Conservation (phyloP, 2,888 invertebrate species). For the Apamea crenata region DNA sequence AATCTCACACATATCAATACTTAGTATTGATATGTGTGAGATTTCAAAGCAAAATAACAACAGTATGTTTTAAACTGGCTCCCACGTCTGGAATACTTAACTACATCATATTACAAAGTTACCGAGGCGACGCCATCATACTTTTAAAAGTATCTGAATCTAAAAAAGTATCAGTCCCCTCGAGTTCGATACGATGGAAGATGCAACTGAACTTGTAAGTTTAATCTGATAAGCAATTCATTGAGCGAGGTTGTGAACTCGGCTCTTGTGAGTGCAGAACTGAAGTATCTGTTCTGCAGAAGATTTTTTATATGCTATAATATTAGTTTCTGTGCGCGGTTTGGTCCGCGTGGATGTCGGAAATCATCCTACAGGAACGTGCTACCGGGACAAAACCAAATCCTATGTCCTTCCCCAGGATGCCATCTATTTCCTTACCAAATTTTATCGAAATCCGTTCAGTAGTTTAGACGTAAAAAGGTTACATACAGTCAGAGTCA, state of each 20-base stretch:
- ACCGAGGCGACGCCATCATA: slow-evolving; percentile 33
- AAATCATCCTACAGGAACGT: neutral
- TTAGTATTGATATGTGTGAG: neutral
- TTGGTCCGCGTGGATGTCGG: neutral
- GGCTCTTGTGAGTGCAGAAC: slow-evolving; percentile 5
- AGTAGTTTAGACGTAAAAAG: neutral
- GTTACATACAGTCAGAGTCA: neutral
- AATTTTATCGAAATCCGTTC: neutral
- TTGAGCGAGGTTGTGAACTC: slow-evolving; percentile 44
- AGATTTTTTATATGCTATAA: neutral
- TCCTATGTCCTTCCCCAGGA: neutral
- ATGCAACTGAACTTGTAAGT: slow-evolving; percentile 51
- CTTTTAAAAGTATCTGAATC: slow-evolving; percentile 36
- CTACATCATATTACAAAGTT: slow-evolving; percentile 49
- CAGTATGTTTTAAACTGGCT: neutral
- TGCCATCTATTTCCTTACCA: neutral
- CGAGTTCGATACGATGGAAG: slow-evolving; percentile 45
- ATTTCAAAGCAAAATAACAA: neutral
- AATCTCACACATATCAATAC: no score
- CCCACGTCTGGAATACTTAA: slow-evolving; percentile 29
- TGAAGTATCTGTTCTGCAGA: neutral
- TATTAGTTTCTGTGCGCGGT: neutral
- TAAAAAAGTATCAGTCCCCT: slow-evolving; percentile 25
- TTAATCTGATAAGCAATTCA: slow-evolving; percentile 64
- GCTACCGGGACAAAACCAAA: neutral